Conservation (phyloP, 2,797 vertebrate genomes). For the Sebastiscus albofasciatus region DNA sequence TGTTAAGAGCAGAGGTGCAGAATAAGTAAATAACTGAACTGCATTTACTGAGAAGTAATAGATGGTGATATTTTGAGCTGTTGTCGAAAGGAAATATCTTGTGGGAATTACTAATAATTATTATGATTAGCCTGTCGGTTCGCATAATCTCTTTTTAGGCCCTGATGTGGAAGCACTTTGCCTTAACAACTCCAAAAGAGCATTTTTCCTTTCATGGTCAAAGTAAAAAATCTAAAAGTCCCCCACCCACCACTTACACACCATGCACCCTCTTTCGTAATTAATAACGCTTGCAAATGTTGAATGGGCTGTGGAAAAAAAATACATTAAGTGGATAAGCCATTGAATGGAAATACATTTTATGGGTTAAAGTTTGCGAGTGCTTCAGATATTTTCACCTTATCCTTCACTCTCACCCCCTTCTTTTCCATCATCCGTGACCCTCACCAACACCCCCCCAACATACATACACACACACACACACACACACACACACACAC, state of each 20-base stretch:
- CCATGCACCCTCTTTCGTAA: constrained; percentile 7
- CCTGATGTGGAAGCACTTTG: background rate
- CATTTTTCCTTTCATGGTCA: constrained; percentile 6
- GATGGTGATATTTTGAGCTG: background rate
- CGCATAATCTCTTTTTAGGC: background rate
- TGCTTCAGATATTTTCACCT: constrained; percentile 46
- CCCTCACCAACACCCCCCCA: constrained; percentile 11
- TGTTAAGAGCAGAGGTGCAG: background rate
- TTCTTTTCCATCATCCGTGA: constrained; percentile 38
- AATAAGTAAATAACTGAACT: background rate
- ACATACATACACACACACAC: too few relatives aligned
- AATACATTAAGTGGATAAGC: background rate
- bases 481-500: constrained; percentile 11
- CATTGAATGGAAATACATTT: constrained; percentile 44
- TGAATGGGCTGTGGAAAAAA: background rate
- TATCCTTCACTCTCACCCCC: constrained; percentile 50
- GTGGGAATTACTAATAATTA: background rate
- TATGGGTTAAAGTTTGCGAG: constrained; percentile 51
- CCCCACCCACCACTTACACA: background rate
- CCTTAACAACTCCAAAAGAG: background rate
- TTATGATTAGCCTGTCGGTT: background rate
- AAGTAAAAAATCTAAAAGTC: background rate
- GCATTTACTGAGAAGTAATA: background rate
- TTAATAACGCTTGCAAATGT: constrained; percentile 32
- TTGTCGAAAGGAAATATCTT: background rate